These are phyloP conservation scores for Neoitamus cyanurus DNA, from an alignment of 2,888 invertebrate species.

Conservation along the genomic window DNA sequence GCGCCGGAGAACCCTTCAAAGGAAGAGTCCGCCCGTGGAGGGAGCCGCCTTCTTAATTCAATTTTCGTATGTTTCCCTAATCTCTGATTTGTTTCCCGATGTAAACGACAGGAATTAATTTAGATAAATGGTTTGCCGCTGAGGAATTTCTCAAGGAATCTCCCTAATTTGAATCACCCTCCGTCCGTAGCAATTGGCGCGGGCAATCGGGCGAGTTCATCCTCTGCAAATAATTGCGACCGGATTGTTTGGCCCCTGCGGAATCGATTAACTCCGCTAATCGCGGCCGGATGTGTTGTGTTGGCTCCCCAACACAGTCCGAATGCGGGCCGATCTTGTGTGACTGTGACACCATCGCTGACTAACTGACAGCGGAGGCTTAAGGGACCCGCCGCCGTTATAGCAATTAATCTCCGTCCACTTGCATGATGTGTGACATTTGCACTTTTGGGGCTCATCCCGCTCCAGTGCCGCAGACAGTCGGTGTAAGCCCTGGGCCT, in stretches of 20 bases:
- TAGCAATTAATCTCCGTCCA: constrained; percentile 54
- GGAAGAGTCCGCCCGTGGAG: neutral
- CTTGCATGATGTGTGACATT: constrained; percentile 52
- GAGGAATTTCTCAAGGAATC: constrained; percentile 38
- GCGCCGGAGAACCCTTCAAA: neutral
- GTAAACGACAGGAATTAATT: constrained; percentile 68
- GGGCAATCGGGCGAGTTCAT: neutral
- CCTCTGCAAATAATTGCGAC: constrained; percentile 6
- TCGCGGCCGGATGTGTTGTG: neutral
- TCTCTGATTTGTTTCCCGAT: constrained; percentile 67
- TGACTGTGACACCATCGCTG: constrained; percentile 19
- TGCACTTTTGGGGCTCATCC: constrained; percentile 49
- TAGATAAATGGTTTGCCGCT: constrained; percentile 65
- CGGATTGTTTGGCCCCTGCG: neutral
- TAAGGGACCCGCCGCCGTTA: constrained; percentile 47
- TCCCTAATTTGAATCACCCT: neutral
- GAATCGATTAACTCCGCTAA: constrained; percentile 7
- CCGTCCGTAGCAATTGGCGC: neutral
- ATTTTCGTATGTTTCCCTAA: constrained; percentile 63
- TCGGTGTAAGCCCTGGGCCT: constrained; percentile 25
- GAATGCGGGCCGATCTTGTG: neutral
- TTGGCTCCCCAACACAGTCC: neutral
- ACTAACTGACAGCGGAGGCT: constrained; percentile 45
- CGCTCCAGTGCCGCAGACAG: neutral
- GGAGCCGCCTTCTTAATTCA: constrained; percentile 27